These are phyloP conservation scores for Cryptotis parvus DNA, from an alignment of 2,113 vertebrate species.

Conservation along the genomic window DNA sequence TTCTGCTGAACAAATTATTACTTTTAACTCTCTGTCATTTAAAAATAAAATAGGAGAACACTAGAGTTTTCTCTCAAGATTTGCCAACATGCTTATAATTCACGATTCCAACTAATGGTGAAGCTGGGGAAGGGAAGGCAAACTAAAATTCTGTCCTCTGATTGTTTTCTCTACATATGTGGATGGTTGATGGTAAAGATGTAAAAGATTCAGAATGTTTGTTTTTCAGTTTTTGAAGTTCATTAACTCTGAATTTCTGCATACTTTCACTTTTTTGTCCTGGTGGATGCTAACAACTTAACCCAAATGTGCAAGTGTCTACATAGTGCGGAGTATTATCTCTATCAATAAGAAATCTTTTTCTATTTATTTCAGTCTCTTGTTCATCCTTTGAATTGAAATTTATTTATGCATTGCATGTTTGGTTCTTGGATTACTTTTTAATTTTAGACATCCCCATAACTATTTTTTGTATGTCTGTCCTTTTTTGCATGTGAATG, in stretches of 20 bases:
- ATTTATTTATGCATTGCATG: background rate
- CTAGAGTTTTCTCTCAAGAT: conserved; percentile 10
- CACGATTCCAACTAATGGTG: background rate
- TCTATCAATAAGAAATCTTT: background rate
- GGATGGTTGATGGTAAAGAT: background rate
- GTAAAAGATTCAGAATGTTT: background rate
- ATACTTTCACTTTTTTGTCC: background rate
- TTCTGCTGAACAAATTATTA: background rate
- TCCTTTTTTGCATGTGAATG: background rate
- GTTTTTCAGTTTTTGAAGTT: background rate
- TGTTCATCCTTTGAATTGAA: background rate
- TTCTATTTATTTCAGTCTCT: background rate
- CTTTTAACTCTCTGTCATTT: conserved; percentile 24
- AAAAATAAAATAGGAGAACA: background rate
- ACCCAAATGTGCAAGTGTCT: background rate
- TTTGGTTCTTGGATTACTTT: background rate
- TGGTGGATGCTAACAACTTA: background rate
- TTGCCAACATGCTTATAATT: background rate
- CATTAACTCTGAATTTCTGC: background rate
- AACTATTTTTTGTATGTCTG: background rate
- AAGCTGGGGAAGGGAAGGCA: too few species aligned
- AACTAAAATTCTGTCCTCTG: conserved; percentile 29
- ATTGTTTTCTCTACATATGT: conserved; percentile 7
- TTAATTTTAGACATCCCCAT: background rate
- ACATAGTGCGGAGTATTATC: background rate